Conservation (phyloP, 2,888 invertebrate genomes). For the Orthosia gracilis region DNA sequence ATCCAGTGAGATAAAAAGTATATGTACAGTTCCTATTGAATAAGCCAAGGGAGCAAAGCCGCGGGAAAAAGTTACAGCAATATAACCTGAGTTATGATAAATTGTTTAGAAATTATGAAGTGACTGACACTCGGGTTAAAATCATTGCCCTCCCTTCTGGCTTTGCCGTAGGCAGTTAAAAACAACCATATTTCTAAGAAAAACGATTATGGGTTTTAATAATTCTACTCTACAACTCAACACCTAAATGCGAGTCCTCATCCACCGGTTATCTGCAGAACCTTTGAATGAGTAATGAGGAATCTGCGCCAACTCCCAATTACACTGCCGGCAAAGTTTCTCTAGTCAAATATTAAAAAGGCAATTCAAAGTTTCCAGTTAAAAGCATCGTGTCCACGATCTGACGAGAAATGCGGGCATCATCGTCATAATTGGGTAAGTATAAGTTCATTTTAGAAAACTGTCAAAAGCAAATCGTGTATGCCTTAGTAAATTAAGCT, state of each 20-base stretch:
- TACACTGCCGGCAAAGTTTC: constrained; percentile 38
- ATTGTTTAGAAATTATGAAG: no score
- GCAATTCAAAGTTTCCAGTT: constrained; percentile 38
- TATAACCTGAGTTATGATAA: no score
- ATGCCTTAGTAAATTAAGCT: no score
- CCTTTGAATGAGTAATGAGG: constrained; percentile 47
- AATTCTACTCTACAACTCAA: background rate
- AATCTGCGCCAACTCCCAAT: constrained; percentile 36
- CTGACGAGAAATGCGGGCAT: background rate
- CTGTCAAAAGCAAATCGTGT: no score
- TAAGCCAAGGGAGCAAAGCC: no score
- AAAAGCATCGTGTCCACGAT: background rate
- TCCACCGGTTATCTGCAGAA: constrained; percentile 15
- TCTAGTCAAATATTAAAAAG: constrained; percentile 52
- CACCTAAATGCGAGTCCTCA: background rate
- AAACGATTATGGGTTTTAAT: background rate
- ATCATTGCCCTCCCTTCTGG: no score
- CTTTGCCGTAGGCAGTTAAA: no score
- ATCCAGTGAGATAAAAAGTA: no score
- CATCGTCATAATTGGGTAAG: background rate
- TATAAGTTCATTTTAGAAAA: background rate
- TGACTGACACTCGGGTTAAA: no score
- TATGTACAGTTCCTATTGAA: no score
- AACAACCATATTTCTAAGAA: no score
- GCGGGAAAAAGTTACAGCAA: no score